Evolutionary conservation across 2,797 vertebrate genomes (phyloP).

Genomic region (Phrynocephalus forsythii): DNA sequence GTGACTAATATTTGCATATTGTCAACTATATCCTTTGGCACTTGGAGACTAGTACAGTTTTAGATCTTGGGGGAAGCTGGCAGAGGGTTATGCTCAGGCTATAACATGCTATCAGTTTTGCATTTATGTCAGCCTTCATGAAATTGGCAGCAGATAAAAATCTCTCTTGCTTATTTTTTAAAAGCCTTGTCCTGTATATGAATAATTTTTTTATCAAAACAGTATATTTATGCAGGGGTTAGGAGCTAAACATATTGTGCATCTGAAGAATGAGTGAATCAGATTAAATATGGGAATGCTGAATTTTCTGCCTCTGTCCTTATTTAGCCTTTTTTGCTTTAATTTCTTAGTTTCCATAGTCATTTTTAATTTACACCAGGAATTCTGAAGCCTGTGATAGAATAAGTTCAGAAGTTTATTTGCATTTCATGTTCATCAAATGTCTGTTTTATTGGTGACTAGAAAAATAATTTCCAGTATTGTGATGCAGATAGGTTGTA

Average conservation of each 20-base stretch:
- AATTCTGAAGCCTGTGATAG: background rate
- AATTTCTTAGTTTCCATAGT: background rate
- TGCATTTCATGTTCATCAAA: background rate
- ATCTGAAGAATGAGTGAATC: background rate
- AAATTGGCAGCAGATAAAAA: slow-evolving; percentile 8
- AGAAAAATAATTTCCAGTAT: background rate
- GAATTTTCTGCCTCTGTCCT: background rate
- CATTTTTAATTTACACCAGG: background rate
- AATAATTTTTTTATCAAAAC: background rate
- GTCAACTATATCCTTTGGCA: slow-evolving; percentile 50
- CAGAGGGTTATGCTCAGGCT: slow-evolving; percentile 51
- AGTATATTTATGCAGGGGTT: background rate
- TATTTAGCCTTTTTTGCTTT: background rate
- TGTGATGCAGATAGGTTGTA: slow-evolving; percentile 53
- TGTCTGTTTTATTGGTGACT: background rate
- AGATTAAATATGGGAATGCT: slow-evolving; percentile 1
- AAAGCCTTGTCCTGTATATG: background rate
- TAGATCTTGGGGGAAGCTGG: slow-evolving; percentile 42
- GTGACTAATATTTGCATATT: slow-evolving; percentile 34
- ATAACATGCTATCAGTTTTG: slow-evolving; percentile 11
- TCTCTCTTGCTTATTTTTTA: slow-evolving; percentile 34
- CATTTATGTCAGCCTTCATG: slow-evolving; percentile 39
- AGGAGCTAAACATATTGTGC: slow-evolving; percentile 20
- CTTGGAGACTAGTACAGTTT: slow-evolving; percentile 66
- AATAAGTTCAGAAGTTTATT: background rate